phyloP scores from a whole-genome alignment of 1,140 invertebrate species.

The Reticulitermes speratus region DNA sequence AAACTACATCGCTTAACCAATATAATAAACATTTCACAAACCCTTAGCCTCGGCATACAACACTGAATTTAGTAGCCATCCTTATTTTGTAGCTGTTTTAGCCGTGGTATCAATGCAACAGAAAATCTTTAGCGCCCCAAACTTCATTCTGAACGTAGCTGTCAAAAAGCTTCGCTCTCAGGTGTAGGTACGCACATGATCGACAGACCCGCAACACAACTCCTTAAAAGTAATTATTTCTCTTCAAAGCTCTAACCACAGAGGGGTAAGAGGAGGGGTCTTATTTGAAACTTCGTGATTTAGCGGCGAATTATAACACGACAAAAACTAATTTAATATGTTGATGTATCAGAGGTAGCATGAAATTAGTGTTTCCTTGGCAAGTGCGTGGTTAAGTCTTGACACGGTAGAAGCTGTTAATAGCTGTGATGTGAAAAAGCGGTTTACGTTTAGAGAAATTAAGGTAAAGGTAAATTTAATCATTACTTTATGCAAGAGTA shows the following conservation, averaged over 20 bases:
- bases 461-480: too few species aligned
- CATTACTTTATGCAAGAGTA: too few species aligned
- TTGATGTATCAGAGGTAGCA: not conserved
- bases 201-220: not conserved
- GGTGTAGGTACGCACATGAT: not conserved
- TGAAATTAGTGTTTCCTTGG: not conserved
- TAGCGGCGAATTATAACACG: not conserved
- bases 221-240: not conserved
- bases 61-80: too few species aligned
- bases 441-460: not conserved
- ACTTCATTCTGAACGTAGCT: too few species aligned
- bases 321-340: not conserved
- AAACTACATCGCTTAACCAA: too few species aligned
- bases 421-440: not conserved
- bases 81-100: too few species aligned
- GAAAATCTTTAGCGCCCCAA: too few species aligned
- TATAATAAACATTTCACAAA: too few species aligned
- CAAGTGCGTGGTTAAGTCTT: not conserved
- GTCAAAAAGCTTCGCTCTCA: too few species aligned
- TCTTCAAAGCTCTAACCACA: not conserved
- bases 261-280: not conserved
- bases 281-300: not conserved
- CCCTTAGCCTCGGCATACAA: too few species aligned
- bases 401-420: not conserved
- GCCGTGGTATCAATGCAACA: too few species aligned